phyloP scores from a whole-genome alignment of 2,888 invertebrate species.

The Apodemia mormo region DNA sequence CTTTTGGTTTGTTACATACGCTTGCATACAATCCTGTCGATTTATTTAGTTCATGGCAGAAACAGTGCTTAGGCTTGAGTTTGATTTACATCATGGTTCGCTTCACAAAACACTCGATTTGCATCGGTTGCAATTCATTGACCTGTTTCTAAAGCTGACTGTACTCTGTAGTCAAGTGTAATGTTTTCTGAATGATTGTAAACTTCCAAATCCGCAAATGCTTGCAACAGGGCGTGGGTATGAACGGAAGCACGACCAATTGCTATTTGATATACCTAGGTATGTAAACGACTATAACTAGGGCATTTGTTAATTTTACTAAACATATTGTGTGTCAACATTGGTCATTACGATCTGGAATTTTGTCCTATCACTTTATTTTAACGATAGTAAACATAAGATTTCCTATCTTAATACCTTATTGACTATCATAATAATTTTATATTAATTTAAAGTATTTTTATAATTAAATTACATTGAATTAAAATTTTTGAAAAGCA shows the following conservation, averaged over 20 bases:
- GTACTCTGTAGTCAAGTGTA: constrained; percentile 17
- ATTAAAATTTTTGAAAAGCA: too few species aligned
- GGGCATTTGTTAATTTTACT: too few species aligned
- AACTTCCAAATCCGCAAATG: constrained; percentile 8
- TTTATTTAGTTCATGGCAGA: constrained; percentile 45
- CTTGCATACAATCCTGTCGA: not conserved
- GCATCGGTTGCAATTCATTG: constrained; percentile 42
- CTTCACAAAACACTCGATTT: constrained; percentile 40
- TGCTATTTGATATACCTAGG: too few species aligned
- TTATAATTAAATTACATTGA: too few species aligned
- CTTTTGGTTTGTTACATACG: not conserved
- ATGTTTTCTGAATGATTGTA: constrained; percentile 12
- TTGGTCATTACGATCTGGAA: too few species aligned
- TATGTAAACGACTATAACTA: too few species aligned
- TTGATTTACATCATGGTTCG: constrained; percentile 47
- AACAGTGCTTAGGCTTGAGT: constrained; percentile 46
- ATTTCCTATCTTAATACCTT: too few species aligned
- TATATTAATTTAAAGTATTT: too few species aligned
- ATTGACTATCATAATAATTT: too few species aligned
- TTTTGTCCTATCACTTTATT: too few species aligned
- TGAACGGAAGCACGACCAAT: not conserved
- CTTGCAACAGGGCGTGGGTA: not conserved
- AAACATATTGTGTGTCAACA: too few species aligned
- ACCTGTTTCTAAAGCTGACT: constrained; percentile 40
- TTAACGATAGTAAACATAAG: too few species aligned